Conservation (phyloP, 1,140 invertebrate species). For the Aphaenogaster floridana region DNA sequence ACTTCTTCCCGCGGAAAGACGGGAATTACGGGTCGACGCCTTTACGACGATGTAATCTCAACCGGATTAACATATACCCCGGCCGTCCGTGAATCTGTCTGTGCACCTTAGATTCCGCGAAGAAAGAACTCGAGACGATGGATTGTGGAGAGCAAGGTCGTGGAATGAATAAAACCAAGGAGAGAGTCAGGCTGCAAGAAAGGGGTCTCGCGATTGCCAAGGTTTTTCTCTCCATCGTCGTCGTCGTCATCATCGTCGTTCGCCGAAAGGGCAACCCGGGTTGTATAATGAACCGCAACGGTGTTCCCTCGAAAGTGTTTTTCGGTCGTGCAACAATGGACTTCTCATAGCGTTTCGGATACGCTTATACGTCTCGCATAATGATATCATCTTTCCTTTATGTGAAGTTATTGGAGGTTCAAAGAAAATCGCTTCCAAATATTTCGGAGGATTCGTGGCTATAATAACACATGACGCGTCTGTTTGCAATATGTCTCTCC, state of each 20-base stretch:
- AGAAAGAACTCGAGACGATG: conserved; percentile 43
- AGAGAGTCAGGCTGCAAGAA: conserved; percentile 24
- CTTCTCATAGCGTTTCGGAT: not conserved
- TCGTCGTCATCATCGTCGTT: conserved; percentile 10
- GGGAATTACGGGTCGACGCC: conserved; percentile 50
- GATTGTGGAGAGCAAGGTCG: conserved; percentile 54
- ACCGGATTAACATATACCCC: conserved; percentile 60
- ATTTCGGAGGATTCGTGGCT: not conserved
- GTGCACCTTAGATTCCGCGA: conserved; percentile 28
- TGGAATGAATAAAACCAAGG: conserved; percentile 61
- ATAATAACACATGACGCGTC: not conserved
- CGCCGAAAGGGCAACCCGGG: conserved; percentile 1
- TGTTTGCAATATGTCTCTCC: not conserved
- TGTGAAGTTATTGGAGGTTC: not conserved
- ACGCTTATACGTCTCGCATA: conserved; percentile 20
- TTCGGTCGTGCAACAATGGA: conserved; percentile 26
- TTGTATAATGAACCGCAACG: conserved; percentile 50
- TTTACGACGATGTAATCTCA: conserved; percentile 60
- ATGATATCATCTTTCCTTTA: not conserved
- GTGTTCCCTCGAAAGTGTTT: conserved; percentile 8
- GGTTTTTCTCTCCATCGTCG: conserved; percentile 5
- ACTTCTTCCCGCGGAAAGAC: conserved; percentile 27
- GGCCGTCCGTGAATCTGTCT: conserved; percentile 32
- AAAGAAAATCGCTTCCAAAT: not conserved
- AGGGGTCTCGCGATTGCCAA: conserved; percentile 38